Percentiles rank a stretch among this genome's conserved stretches.
phyloP scores from a whole-genome alignment of 2,113 vertebrate species.

The Rhea americana region DNA sequence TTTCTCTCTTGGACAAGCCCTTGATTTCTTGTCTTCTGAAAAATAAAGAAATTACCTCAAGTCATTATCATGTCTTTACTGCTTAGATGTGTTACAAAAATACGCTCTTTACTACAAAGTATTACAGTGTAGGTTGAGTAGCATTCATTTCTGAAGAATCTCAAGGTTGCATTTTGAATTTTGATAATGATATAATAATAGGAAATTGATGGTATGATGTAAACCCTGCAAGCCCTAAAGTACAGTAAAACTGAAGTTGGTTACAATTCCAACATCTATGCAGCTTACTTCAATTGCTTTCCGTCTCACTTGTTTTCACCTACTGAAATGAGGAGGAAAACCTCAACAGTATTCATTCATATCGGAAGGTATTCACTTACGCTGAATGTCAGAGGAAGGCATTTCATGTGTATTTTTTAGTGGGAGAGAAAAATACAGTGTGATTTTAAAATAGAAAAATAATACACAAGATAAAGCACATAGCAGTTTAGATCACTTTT shows the following conservation, averaged over 20 bases:
- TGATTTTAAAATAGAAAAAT: background rate
- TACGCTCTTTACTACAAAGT: background rate
- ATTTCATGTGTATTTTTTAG: background rate
- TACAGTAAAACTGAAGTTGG: background rate
- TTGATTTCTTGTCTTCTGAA: background rate
- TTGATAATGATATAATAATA: background rate
- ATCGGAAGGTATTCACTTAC: background rate
- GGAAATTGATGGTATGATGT: background rate
- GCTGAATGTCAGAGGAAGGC: background rate
- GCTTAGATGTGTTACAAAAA: background rate
- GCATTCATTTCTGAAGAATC: background rate
- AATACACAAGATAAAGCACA: background rate
- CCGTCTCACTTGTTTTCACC: background rate
- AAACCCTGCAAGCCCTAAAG: background rate
- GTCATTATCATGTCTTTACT: background rate
- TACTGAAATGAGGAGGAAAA: conserved; percentile 33
- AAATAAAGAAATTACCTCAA: background rate
- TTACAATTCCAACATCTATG: background rate
- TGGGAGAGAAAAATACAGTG: background rate
- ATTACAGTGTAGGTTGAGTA: background rate
- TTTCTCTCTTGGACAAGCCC: background rate
- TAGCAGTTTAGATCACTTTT: background rate
- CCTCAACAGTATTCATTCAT: background rate
- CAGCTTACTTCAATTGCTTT: background rate
- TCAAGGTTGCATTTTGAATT: background rate